Base-by-base conservation (phyloP, 2,113 vertebrate species). In the Abramis brama region DNA sequence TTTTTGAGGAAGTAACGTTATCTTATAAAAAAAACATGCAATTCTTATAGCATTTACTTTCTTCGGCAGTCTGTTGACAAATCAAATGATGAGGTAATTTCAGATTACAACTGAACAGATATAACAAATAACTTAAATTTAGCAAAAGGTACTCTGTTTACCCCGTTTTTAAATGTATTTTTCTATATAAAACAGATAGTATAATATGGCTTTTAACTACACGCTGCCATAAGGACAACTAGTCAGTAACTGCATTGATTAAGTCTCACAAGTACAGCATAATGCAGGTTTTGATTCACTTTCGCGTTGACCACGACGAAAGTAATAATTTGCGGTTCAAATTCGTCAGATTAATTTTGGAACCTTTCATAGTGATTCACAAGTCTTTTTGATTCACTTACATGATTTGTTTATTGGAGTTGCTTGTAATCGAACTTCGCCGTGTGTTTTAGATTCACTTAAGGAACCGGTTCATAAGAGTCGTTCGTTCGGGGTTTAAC, bases 11-110 rank as follows among this genome's bases (percentile, higher is more conserved):
- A 76, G 47, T 55, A 30, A 30, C 27, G 27, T 30, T 30, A 3
- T 21, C n/a, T 77, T 55, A 25, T 55, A n/a, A 76, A 76, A 76
- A 76, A 76, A 76, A 76, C 9, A 25, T 75, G 5, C 47, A 21
- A 55, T 52, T 55, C 8, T 23, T 25, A 5, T 21, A 33, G 47
- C 25, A 30, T 23, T 50, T 45, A 4, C n/a, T 19, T 13, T 76
- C 15, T 15, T 27, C 74, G 9, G 30, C 64, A 27, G 4, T 33
- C 64, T 52, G 17, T 55, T 55, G 75, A 17, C 50, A 77, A 77
- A 77, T 23, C 50, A 77, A 77, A 77, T 23, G 2, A 21, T 55
- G 47, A 33, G 25, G 23, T 30, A 55, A 52, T 30, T 1, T 19
- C 17, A 17, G 12, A 74, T 21, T 50, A 77, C 74, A 76, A 27